Base-by-base conservation (phyloP, 2,113 vertebrate species). In the Cyanistes caeruleus region DNA sequence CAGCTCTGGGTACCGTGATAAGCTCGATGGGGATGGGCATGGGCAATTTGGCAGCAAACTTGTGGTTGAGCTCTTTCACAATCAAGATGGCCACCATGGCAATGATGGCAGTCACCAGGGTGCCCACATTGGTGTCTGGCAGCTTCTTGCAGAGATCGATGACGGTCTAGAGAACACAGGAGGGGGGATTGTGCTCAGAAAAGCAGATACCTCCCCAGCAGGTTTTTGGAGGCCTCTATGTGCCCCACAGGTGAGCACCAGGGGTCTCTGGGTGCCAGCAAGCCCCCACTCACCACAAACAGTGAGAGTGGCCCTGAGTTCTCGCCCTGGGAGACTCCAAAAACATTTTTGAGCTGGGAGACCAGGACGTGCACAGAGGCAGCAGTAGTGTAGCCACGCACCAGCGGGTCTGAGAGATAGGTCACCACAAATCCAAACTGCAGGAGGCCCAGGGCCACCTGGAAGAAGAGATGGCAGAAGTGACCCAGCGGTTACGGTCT, bases 391-490 rank as follows among this genome's bases (percentile, higher is more conserved):
- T 99, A 99, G 64, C 98, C 98, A 15, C 99, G 98, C 46, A 99
- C 99, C 90, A 99, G 97, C 0, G 99, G 99, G 64, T 99, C 99
- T 0, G 99, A 99, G 72, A 99, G 98, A 92, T 99, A 99, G 37
- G 98, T 99, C 93, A 99, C 99, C 92, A 99, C 98, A 1, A 99
- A 99, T 39, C 99, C 99, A 5, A 99, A 99, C 87, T 98, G 98
- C 72, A 99, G 97, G 84, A 99, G 67, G 21, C 99, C 99, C 31
- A 99, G 96, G 22, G 98, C 90, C 60, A 99, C 97, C 99, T 99
- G 76, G 33, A 82, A 83, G 92, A 28, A 53, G 11, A 91, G 19
- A 48, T 3, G 7, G 35, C 52, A 87, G 86, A 63, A 76, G 48
- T 55, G 13, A 59, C 39, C 37, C 22, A 19, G 13, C 56, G 59